A percentile compares a stretch with the other conserved stretches of the same genome.
Evolutionary conservation across 2,113 vertebrate species (phyloP).

Genomic region (Litocranius walleri): DNA sequence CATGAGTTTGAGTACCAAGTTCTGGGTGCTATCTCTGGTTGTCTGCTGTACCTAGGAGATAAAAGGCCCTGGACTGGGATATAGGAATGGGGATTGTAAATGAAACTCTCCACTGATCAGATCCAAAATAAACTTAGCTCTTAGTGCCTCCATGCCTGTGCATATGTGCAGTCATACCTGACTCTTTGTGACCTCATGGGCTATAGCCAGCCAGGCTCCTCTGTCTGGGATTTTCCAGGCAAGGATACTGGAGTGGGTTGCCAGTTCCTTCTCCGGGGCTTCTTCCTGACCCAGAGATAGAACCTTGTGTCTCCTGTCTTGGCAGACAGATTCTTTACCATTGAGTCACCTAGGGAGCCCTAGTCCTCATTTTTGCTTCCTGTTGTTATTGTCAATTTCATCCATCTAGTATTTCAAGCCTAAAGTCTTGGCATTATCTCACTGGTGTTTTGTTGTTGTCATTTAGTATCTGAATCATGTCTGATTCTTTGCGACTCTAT

Average conservation of each 20-base stretch:
- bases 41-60: neutral
- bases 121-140: neutral
- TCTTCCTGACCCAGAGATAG: neutral
- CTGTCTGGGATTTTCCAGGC: neutral
- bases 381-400: neutral
- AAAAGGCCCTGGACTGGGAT: neutral
- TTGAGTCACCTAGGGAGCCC: neutral
- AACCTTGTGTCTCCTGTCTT: neutral
- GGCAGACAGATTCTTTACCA: neutral
- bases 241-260: neutral
- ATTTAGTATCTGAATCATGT: neutral
- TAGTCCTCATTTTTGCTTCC: neutral
- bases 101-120: neutral
- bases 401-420: neutral
- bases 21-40: neutral
- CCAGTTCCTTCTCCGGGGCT: neutral
- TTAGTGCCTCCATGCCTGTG: no score
- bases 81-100: fast-evolving
- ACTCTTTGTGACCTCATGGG: neutral
- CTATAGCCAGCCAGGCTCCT: neutral
- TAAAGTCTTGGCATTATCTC: neutral
- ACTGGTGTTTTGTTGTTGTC: neutral
- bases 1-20: neutral
- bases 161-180: fast-evolving
- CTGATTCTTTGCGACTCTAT: neutral